These are phyloP conservation scores for Scarus forsteni DNA, from an alignment of 2,797 vertebrate species.

Conservation along the genomic window DNA sequence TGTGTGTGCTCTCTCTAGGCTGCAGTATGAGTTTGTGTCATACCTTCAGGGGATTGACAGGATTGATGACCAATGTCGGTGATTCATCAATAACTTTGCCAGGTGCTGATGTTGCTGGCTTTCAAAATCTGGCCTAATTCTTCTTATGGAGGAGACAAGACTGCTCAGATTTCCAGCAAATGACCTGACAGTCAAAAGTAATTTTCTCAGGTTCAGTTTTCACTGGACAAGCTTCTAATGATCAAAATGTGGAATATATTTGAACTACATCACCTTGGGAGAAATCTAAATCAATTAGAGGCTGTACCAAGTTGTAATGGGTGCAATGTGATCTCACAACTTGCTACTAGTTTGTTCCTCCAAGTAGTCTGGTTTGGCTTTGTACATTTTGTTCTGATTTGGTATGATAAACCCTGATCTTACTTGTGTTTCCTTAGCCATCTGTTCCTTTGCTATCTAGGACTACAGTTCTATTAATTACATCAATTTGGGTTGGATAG, in stretches of 20 bases:
- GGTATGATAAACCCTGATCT: no score
- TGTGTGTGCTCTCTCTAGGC: constrained; percentile 31
- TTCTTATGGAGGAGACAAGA: constrained; percentile 3
- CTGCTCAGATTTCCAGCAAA: constrained; percentile 8
- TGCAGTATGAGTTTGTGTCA: constrained; percentile 28
- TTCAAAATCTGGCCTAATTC: constrained; percentile 2
- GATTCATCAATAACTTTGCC: constrained; percentile 50
- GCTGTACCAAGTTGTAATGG: no score
- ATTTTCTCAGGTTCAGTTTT: constrained; percentile 1
- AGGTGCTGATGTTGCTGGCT: constrained; percentile 34
- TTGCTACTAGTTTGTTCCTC: no score
- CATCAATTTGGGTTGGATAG: no score
- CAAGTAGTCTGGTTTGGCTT: no score
- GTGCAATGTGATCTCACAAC: no score
- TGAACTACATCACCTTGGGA: not conserved
- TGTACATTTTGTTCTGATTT: no score
- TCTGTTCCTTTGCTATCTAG: no score
- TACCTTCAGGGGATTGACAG: constrained; percentile 32
- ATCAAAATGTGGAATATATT: not conserved
- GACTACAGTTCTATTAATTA: no score
- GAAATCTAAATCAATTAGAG: not conserved
- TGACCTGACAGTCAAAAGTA: constrained; percentile 3
- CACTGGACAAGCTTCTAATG: not conserved
- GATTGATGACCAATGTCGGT: constrained; percentile 22
- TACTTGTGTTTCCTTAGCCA: no score